Evolutionary conservation across 2,888 invertebrate genomes (phyloP).

Genomic region (Acronicta psi): DNA sequence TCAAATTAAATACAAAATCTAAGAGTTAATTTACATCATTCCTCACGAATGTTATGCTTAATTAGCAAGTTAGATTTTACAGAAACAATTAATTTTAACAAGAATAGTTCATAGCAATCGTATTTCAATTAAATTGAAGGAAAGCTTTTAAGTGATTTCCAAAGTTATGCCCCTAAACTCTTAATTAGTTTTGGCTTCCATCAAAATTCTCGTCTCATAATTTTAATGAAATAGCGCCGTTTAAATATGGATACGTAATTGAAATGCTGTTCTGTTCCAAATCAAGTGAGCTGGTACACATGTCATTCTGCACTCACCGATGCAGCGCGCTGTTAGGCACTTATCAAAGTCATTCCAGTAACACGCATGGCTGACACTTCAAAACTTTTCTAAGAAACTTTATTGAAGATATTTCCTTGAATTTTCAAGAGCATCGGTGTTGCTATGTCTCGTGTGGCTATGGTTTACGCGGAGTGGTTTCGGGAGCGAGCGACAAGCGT

Average conservation of each 20-base stretch:
- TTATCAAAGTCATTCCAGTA: constrained; percentile 40
- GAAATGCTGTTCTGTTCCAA: constrained; percentile 43
- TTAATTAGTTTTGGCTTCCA: constrained; percentile 31
- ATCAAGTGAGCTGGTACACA: constrained; percentile 47
- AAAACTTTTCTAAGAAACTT: constrained; percentile 37
- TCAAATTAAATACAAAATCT: constrained; percentile 7
- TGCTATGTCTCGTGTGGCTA: constrained; percentile 35
- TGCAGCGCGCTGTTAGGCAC: constrained; percentile 59
- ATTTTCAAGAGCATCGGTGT: constrained; percentile 21
- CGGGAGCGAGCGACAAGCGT: constrained; percentile 56
- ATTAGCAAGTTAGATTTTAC: not conserved
- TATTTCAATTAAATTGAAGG: constrained; percentile 11
- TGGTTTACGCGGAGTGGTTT: constrained; percentile 44
- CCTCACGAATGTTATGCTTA: not conserved
- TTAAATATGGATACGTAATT: constrained; percentile 25
- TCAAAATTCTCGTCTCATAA: constrained; percentile 19
- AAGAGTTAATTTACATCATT: not conserved
- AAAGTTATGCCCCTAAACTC: constrained; percentile 28
- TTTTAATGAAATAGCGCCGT: constrained; percentile 20
- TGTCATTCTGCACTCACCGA: constrained; percentile 67
- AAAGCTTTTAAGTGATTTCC: constrained; percentile 21
- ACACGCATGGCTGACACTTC: constrained; percentile 40
- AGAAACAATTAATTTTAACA: not conserved
- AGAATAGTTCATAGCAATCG: constrained; percentile 3
- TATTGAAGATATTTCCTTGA: constrained; percentile 8